phyloP scores from a whole-genome alignment of 1,140 invertebrate genomes.

The Pentalonia nigronervosa region DNA sequence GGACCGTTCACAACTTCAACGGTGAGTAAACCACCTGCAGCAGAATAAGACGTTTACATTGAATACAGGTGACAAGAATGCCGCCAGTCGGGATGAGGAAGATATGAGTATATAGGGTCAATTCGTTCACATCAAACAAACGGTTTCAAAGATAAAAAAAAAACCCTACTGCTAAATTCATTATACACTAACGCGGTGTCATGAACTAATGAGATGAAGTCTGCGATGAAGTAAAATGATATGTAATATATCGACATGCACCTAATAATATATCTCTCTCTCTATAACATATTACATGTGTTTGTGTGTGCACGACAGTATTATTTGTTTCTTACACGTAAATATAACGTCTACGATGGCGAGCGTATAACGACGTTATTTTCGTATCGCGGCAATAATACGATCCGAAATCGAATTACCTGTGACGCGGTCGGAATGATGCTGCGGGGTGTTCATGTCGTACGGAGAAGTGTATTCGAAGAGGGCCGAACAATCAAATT shows the following conservation, averaged over 20 bases:
- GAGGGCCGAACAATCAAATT: slow-evolving; percentile 8
- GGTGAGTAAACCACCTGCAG: not conserved
- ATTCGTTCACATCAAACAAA: not conserved
- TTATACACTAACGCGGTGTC: not conserved
- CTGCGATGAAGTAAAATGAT: not conserved
- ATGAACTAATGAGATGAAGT: not conserved
- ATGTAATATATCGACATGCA: not conserved
- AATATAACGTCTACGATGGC: not conserved
- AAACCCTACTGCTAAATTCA: not conserved
- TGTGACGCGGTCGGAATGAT: not conserved
- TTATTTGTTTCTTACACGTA: not conserved
- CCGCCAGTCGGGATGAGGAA: too few species aligned
- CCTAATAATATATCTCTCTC: not conserved
- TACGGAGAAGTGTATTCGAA: not conserved
- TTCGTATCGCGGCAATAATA: slow-evolving; percentile 13
- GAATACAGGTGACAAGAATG: not conserved
- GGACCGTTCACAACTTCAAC: not conserved
- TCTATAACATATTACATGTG: not conserved
- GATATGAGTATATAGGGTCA: not conserved
- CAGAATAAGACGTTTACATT: not conserved
- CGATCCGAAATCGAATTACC: not conserved
- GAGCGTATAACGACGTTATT: not conserved
- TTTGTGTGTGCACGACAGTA: not conserved
- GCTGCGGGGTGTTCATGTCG: not conserved
- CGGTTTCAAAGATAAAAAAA: not conserved